Percentiles rank a stretch among this genome's conserved stretches.
Conservation (phyloP, 2,113 vertebrate species). For the Lagopus leucura region DNA sequence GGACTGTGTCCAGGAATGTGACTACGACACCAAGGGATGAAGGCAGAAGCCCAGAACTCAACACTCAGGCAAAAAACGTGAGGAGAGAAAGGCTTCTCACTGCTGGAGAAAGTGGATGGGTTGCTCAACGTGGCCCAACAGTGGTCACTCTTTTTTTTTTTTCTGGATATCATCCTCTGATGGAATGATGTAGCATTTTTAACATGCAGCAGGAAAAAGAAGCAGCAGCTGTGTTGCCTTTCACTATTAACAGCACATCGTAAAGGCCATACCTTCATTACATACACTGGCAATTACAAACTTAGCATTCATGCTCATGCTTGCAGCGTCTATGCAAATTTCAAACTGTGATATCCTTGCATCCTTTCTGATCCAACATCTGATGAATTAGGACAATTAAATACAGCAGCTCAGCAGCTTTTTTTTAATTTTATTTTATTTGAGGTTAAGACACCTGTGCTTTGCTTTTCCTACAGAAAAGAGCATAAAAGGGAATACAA, state of each 20-base stretch:
- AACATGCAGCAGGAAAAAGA: not conserved
- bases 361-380: not conserved
- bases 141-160: not conserved
- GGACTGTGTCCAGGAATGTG: conserved; percentile 18
- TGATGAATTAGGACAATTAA: not conserved
- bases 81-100: not conserved
- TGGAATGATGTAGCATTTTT: not conserved
- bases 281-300: not conserved
- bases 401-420: not conserved
- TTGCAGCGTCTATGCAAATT: not conserved
- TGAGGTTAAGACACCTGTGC: not conserved
- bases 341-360: not conserved
- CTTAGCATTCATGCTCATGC: not conserved
- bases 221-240: not conserved
- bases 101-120: not conserved
- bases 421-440: not conserved
- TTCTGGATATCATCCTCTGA: not conserved
- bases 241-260: not conserved
- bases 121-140: not conserved
- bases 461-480: conserved; percentile 15
- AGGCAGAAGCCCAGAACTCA: not conserved
- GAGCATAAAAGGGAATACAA: not conserved
- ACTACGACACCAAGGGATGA: not conserved
- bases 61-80: not conserved
- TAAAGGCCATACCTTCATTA: not conserved